Evolutionary conservation across 1,140 invertebrate genomes (phyloP), one percentile per base, ranked within the genome.

Genomic region (Ostrea denselamellosa): DNA sequence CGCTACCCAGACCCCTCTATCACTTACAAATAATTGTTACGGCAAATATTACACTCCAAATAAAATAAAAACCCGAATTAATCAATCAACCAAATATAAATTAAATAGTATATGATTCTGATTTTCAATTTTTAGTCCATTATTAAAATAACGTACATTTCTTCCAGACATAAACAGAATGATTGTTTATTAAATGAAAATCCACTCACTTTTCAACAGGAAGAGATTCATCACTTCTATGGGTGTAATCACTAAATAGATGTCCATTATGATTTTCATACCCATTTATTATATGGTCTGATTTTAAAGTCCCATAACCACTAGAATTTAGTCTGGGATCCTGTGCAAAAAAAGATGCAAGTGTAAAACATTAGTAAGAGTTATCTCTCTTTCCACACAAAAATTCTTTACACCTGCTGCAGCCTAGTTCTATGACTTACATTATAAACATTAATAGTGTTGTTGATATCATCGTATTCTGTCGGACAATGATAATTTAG

Each of bases 401-500:
- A n/a, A n/a, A n/a, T 77, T 34, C n/a, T 2, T 44, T 44, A 44
- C 2, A 44, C 34, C 1, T 44, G 34, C 1, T 5, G 34, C 34
- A 2, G 34, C 34, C 34, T 5, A 5, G 5, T 77, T 22, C 9
- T 77, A 0, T 12, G 0, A 83, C 81, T 54, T 54, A 52, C 81
- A 83, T 83, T 54, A 83, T 83, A 83, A 7, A 83, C 44, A 83
- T 52, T 83, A 83, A 25, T 83, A 5, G n/a, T 83, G 81, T 83
- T 85, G 88, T 92, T 86, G 10, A 97, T 96, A 92, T 98, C 97
- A 54, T 97, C 96, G 94, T 98, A 98, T 93, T 98, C 97, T 58
- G 97, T 97, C 53, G 97, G 98, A 95, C 98, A 98, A 93, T 97
- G 96, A 94, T 97, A 97, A 83, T 93, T 93, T 77, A 92, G 90